Evolutionary conservation across 2,113 vertebrate species (phyloP).

Genomic region (Laticauda colubrina): DNA sequence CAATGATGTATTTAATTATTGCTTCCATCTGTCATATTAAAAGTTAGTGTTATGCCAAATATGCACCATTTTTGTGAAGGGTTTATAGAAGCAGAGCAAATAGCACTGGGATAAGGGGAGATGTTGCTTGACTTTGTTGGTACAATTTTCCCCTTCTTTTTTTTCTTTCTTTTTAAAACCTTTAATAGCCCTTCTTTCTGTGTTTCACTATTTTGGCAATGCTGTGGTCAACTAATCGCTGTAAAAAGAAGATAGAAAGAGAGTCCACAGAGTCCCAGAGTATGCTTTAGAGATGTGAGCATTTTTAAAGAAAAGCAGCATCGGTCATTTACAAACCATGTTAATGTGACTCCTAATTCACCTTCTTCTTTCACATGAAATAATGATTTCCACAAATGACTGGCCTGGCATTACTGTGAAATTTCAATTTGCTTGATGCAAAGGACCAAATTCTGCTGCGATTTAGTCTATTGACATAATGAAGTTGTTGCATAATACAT

Average conservation of each 20-base stretch:
- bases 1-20: neutral
- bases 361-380: neutral
- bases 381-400: neutral
- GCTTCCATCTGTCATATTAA: neutral
- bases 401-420: neutral
- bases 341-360: neutral
- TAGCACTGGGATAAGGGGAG: neutral
- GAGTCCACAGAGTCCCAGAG: neutral
- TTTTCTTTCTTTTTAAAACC: neutral
- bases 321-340: neutral
- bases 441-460: neutral
- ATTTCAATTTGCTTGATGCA: neutral
- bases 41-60: neutral
- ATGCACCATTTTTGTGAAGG: neutral
- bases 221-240: neutral
- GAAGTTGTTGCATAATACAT: neutral
- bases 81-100: neutral
- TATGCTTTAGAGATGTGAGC: neutral
- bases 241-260: neutral
- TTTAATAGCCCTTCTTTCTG: neutral
- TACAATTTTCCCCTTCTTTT: neutral
- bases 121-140: neutral
- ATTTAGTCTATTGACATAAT: neutral
- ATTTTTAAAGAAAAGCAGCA: neutral
- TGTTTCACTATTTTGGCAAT: neutral